These are phyloP conservation scores for Tylochromis polylepis DNA, from an alignment of 2,113 vertebrate genomes.

Conservation along the genomic window DNA sequence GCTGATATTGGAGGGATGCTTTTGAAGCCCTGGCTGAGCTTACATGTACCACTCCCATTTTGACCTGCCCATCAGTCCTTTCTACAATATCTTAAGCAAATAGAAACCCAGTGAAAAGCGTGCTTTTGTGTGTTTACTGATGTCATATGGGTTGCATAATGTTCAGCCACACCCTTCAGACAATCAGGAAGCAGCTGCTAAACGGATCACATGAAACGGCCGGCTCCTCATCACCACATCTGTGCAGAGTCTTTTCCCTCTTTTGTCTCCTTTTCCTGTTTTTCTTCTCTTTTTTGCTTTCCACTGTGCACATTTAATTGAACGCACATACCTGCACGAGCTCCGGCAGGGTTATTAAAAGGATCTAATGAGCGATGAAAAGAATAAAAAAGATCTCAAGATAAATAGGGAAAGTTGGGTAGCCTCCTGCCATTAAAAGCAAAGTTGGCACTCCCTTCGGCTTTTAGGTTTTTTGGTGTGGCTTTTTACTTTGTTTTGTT, in stretches of 20 bases:
- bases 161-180: slow-evolving; percentile 19
- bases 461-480: not conserved
- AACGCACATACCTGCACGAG: not conserved
- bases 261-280: slow-evolving; percentile 49
- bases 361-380: not conserved
- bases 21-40: not conserved
- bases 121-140: not conserved
- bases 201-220: not conserved
- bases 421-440: not conserved
- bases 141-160: slow-evolving; percentile 15
- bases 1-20: not conserved
- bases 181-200: slow-evolving; percentile 44
- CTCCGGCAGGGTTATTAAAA: not conserved
- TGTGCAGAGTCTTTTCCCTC: not conserved
- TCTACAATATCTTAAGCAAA: not conserved
- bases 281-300: slow-evolving; percentile 18
- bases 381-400: not conserved
- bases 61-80: not conserved
- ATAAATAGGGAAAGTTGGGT: not conserved
- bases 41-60: not conserved
- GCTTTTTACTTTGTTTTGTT: not conserved
- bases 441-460: not conserved
- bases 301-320: not conserved
- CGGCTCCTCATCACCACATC: not conserved
- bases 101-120: not conserved